Evolutionary conservation across 2,797 vertebrate genomes (phyloP).

Genomic region (Sarcophilus harrisii): DNA sequence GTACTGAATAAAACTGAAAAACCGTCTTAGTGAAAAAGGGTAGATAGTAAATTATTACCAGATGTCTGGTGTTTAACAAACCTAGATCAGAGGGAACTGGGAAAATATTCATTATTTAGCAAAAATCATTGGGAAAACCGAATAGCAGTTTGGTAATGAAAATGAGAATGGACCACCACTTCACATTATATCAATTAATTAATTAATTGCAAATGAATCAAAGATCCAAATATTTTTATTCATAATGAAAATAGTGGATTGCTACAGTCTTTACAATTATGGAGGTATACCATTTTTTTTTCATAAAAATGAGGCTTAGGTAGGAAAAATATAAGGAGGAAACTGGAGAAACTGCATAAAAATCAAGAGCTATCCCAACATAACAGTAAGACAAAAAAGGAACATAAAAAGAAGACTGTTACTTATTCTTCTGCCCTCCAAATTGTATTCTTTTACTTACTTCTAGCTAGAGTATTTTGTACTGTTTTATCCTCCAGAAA

Average conservation of each 20-base stretch:
- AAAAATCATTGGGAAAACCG: neutral
- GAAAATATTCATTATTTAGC: neutral
- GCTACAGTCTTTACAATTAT: neutral
- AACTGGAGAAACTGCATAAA: neutral
- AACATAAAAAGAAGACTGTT: neutral
- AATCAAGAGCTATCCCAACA: neutral
- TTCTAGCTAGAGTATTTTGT: neutral
- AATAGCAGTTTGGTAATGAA: neutral
- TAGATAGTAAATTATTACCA: neutral
- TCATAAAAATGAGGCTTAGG: neutral
- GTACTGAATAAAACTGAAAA: neutral
- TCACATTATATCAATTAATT: no score
- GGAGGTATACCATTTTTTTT: neutral
- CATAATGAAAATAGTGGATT: neutral
- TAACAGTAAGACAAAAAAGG: neutral
- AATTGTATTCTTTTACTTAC: neutral
- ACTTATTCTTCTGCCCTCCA: neutral
- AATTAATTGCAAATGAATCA: neutral
- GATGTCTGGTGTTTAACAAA: neutral
- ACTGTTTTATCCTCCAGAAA: neutral
- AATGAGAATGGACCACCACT: no score
- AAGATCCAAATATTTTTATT: neutral
- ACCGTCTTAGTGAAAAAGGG: neutral
- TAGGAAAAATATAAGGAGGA: neutral
- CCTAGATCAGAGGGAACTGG: neutral